Base-by-base conservation (phyloP, 2,797 vertebrate species). In the Alcedo quadribrachys region DNA sequence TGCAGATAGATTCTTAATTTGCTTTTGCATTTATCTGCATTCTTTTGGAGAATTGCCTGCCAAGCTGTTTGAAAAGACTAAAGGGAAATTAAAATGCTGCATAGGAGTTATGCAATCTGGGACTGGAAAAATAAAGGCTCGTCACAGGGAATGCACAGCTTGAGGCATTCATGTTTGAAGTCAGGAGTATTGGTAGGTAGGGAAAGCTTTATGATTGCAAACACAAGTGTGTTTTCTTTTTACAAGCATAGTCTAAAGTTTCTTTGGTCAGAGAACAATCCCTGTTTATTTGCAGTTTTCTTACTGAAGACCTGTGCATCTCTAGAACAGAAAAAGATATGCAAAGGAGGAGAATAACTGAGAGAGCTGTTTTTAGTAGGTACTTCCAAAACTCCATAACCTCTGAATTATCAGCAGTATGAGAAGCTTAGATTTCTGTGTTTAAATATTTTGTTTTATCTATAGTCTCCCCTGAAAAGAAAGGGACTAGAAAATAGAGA, bases 21-120 rank as follows among this genome's bases (percentile, higher is more conserved):
- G 95, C 89, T 92, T 93, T 93, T 96, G 80, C 88, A 78, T 96
- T 96, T 96, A 89, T 96, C 94, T 93, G 92, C 92, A 90, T 96
- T 95, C 94, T 93, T 86, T 85, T 95, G 93, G 94, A 94, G 93
- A 91, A 96, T 71, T 96, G 94, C 94, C 95, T 96, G 92, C 91
- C 85, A 89, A 82, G 87, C 68, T 94, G 79, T 90, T 94, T 93
- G 90, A 90, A 93, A 92, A 87, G 88, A 73, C 93, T 91, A 80
- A 94, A 89, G 84, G 90, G 89, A 94, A 95, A 91, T 95, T 95
- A 94, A 96, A 96, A 91, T 95, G 94, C 91, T 95, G 92, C 81
- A 92, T 92, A 70, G 77, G 85, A 93, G 89, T 96, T 96, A 93
- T 15, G 71, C 87, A 97, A 85, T 90, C 81, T 88, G 87, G 69